These are phyloP conservation scores for Brienomyrus longianalis DNA, from an alignment of 2,113 vertebrate species.

Conservation along the genomic window DNA sequence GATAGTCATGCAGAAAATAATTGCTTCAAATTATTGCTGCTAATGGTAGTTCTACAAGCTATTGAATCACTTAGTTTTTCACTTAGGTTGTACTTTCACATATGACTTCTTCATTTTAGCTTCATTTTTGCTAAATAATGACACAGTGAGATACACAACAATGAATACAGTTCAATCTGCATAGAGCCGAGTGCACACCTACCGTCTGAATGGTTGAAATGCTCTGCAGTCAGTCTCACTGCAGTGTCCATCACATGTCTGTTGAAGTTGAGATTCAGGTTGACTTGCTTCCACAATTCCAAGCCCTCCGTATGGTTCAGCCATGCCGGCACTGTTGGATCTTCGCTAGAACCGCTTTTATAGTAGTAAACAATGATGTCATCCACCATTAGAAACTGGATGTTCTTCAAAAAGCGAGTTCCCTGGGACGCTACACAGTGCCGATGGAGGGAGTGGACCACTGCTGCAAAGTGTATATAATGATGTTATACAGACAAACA, in stretches of 20 bases:
- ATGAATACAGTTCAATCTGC: too few relatives aligned
- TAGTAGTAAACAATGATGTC: slow-evolving; percentile 16
- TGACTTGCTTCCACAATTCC: slow-evolving; percentile 13
- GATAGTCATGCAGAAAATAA: too few relatives aligned
- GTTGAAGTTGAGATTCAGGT: slow-evolving; percentile 17
- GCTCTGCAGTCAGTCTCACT: slow-evolving; percentile 12
- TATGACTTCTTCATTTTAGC: too few relatives aligned
- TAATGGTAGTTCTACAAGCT: too few relatives aligned
- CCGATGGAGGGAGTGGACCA: not conserved
- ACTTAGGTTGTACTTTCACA: too few relatives aligned
- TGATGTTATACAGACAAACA: too few relatives aligned
- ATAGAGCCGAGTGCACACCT: not conserved
- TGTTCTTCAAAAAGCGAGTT: not conserved
- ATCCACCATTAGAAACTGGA: slow-evolving; percentile 21
- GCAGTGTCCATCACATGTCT: slow-evolving; percentile 16
- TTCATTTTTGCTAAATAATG: too few relatives aligned
- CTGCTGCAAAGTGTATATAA: not conserved
- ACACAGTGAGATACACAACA: too few relatives aligned
- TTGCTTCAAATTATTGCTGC: too few relatives aligned
- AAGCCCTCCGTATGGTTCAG: slow-evolving; percentile 15
- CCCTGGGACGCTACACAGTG: slow-evolving; percentile 13
- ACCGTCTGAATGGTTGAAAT: slow-evolving; percentile 24
- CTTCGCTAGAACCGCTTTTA: not conserved
- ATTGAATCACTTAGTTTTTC: too few relatives aligned
- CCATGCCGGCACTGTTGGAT: slow-evolving; percentile 9